phyloP scores from a whole-genome alignment of 2,888 invertebrate genomes.

The Erebia epiphron region DNA sequence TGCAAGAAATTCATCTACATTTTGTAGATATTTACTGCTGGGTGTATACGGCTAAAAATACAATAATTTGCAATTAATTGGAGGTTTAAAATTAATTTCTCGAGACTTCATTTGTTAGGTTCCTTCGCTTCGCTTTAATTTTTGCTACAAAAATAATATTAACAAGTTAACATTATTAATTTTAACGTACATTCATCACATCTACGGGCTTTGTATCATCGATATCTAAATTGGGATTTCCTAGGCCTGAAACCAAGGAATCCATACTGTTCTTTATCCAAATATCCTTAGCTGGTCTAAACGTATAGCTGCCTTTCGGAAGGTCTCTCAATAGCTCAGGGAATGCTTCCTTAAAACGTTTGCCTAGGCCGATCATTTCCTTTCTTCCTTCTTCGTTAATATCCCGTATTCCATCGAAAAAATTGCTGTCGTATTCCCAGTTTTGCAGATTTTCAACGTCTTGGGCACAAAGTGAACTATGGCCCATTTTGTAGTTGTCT shows the following conservation, averaged over 20 bases:
- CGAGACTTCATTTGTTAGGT: neutral
- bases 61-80: neutral
- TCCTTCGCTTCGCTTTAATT: neutral
- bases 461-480: constrained; percentile 69
- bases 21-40: constrained; percentile 70
- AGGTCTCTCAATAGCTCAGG: constrained; percentile 74
- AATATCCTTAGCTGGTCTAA: constrained; percentile 81
- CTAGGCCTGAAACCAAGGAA: constrained; percentile 83
- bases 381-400: constrained; percentile 76
- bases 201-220: constrained; percentile 42
- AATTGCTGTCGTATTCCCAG: constrained; percentile 54
- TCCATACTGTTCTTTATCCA: constrained; percentile 83
- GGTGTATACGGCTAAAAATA: constrained; percentile 60
- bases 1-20: constrained; percentile 49
- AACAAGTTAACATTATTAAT: constrained; percentile 31
- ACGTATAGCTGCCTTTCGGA: constrained; percentile 72
- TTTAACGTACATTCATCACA: constrained; percentile 48
- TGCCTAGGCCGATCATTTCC: constrained; percentile 85
- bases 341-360: constrained; percentile 62
- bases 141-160: neutral
- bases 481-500: constrained; percentile 60
- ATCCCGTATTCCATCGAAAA: constrained; percentile 55
- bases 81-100: neutral
- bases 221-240: constrained; percentile 41
- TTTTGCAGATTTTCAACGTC: constrained; percentile 66